These are phyloP conservation scores for Dioctria linearis DNA, from an alignment of 2,888 invertebrate species.

Conservation along the genomic window DNA sequence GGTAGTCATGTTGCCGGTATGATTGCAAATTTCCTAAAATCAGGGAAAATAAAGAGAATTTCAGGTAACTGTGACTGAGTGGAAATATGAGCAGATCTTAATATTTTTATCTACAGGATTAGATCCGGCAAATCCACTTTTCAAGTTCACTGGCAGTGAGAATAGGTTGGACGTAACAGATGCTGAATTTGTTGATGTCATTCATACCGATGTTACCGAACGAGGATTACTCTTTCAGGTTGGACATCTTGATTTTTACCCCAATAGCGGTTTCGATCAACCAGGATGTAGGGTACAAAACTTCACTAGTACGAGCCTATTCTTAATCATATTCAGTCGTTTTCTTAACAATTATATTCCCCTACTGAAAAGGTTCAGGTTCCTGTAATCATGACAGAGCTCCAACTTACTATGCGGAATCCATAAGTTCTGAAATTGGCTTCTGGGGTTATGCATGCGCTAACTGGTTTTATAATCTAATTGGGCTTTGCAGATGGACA, in stretches of 20 bases:
- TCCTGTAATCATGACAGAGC: slow-evolving; percentile 77
- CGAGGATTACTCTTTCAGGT: slow-evolving; percentile 73
- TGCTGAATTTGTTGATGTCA: slow-evolving; percentile 76
- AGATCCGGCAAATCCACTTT: slow-evolving; percentile 79
- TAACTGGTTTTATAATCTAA: slow-evolving; percentile 73
- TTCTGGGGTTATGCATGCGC: slow-evolving; percentile 75
- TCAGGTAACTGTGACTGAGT: slow-evolving; percentile 71
- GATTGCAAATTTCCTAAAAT: slow-evolving; percentile 71
- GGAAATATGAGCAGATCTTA: neutral
- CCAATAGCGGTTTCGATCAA: slow-evolving; percentile 75
- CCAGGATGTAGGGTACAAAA: slow-evolving; percentile 73
- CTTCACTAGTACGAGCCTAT: slow-evolving; percentile 55
- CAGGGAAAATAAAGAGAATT: slow-evolving; percentile 72
- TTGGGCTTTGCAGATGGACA: slow-evolving; percentile 71
- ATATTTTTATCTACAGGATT: slow-evolving; percentile 70
- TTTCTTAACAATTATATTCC: neutral
- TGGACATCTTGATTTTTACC: slow-evolving; percentile 75
- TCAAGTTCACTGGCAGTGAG: slow-evolving; percentile 71
- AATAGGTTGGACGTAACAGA: slow-evolving; percentile 74
- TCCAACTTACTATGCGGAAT: slow-evolving; percentile 75
- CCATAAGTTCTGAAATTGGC: slow-evolving; percentile 70
- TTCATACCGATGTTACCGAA: slow-evolving; percentile 76
- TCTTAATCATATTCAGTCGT: neutral
- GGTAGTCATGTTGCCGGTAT: slow-evolving; percentile 77
- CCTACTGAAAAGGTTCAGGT: slow-evolving; percentile 70